phyloP scores from a whole-genome alignment of 2,113 vertebrate genomes.

The Dipodomys merriami region DNA sequence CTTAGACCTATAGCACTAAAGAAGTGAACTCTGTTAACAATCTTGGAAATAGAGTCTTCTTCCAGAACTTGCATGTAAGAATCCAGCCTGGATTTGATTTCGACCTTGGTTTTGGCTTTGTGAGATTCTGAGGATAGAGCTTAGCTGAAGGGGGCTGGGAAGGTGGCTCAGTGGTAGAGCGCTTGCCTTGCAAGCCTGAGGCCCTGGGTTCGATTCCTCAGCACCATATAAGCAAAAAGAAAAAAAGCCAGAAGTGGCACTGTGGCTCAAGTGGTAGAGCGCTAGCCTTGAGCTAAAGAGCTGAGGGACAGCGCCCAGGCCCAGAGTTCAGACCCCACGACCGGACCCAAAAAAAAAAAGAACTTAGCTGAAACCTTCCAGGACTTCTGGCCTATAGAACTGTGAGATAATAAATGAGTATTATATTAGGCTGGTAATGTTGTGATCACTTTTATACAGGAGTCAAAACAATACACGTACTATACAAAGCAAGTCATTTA shows the following conservation, averaged over 20 bases:
- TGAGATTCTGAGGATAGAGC: neutral
- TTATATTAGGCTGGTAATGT: neutral
- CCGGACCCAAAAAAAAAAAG: neutral
- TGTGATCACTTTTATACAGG: neutral
- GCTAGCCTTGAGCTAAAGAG: too few relatives aligned
- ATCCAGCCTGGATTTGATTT: neutral
- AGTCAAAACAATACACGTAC: neutral
- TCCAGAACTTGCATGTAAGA: neutral
- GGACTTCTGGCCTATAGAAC: neutral
- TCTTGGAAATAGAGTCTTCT: neutral
- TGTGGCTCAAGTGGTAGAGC: too few relatives aligned
- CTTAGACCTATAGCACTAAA: neutral
- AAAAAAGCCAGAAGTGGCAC: too few relatives aligned
- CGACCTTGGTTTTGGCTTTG: neutral
- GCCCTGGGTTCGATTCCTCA: too few relatives aligned
- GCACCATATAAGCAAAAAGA: too few relatives aligned
- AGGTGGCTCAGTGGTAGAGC: too few relatives aligned
- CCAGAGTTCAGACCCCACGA: too few relatives aligned
- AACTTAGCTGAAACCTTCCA: neutral
- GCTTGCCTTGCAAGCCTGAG: too few relatives aligned
- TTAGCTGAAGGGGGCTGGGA: neutral
- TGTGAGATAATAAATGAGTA: slow-evolving; percentile 6
- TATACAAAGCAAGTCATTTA: neutral
- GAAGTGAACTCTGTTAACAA: slow-evolving; percentile 17
- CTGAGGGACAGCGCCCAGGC: too few relatives aligned